phyloP scores from a whole-genome alignment of 2,888 invertebrate genomes.

The Chalcis sispes region DNA sequence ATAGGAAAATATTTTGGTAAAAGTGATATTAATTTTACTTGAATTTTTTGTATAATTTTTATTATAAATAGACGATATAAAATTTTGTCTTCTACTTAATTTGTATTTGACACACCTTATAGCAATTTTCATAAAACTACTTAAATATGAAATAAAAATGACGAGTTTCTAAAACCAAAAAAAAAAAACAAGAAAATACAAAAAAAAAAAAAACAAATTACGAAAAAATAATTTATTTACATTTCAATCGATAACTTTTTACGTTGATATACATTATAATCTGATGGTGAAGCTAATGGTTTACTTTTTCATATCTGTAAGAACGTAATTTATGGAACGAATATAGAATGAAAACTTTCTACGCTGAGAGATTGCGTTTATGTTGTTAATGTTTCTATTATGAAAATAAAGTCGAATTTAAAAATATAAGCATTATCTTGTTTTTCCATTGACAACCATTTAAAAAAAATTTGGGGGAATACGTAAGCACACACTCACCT shows the following conservation, averaged over 20 bases:
- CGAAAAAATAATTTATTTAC: no score
- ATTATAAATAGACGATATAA: neutral
- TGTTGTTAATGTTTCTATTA: constrained; percentile 53
- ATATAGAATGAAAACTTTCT: constrained; percentile 44
- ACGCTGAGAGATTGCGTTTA: constrained; percentile 50
- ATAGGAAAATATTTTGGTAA: constrained; percentile 47
- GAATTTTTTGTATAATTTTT: neutral
- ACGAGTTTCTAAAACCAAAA: no score
- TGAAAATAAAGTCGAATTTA: constrained; percentile 48
- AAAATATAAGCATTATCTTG: constrained; percentile 12
- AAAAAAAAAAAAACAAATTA: no score
- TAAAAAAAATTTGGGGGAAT: constrained; percentile 12
- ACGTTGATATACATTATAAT: constrained; percentile 1
- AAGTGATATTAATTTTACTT: constrained; percentile 15
- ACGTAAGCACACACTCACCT: constrained; percentile 16
- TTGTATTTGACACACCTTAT: no score
- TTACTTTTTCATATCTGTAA: constrained; percentile 14
- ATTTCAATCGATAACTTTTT: neutral
- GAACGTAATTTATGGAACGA: constrained; percentile 33
- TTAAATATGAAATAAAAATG: no score
- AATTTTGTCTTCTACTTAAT: no score
- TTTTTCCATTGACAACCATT: constrained; percentile 29
- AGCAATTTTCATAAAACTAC: no score
- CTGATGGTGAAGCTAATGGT: no score
- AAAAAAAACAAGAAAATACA: no score